phyloP scores from a whole-genome alignment of 2,797 vertebrate species.

The Notamacropus eugenii region DNA sequence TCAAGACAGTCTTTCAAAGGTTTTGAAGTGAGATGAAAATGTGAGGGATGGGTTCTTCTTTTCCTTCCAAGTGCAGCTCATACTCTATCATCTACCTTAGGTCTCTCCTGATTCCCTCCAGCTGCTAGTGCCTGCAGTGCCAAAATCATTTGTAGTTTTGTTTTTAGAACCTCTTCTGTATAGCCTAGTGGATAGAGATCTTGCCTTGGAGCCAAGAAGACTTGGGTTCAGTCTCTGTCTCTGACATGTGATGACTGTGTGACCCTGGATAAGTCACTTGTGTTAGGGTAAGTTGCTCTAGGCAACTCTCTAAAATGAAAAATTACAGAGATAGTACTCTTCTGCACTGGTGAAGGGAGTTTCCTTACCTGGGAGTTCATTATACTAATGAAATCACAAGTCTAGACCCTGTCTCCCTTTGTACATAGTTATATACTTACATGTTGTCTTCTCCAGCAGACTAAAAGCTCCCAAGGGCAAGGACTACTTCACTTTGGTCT shows the following conservation, averaged over 20 bases:
- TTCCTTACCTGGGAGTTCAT: neutral
- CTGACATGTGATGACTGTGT: neutral
- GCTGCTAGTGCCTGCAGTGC: neutral
- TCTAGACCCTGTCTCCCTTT: neutral
- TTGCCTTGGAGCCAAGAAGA: neutral
- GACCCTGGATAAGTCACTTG: neutral
- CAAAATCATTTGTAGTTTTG: too few species aligned
- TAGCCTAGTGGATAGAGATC: too few species aligned
- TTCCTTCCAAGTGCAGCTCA: neutral
- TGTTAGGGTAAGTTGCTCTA: neutral
- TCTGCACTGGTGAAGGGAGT: neutral
- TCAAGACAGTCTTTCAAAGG: neutral
- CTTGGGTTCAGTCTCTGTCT: neutral
- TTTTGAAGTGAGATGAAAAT: neutral
- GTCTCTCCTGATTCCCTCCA: neutral
- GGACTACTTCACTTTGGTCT: neutral
- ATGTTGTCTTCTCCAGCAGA: too few species aligned
- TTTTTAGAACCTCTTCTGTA: neutral
- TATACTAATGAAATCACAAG: neutral
- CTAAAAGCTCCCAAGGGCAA: neutral
- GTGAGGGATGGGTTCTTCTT: neutral
- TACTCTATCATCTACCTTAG: neutral
- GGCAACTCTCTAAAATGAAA: neutral
- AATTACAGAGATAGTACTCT: neutral
- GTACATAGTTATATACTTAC: neutral